These are phyloP conservation scores for Atractosteus spatula DNA, from an alignment of 2,113 vertebrate genomes.

Conservation along the genomic window DNA sequence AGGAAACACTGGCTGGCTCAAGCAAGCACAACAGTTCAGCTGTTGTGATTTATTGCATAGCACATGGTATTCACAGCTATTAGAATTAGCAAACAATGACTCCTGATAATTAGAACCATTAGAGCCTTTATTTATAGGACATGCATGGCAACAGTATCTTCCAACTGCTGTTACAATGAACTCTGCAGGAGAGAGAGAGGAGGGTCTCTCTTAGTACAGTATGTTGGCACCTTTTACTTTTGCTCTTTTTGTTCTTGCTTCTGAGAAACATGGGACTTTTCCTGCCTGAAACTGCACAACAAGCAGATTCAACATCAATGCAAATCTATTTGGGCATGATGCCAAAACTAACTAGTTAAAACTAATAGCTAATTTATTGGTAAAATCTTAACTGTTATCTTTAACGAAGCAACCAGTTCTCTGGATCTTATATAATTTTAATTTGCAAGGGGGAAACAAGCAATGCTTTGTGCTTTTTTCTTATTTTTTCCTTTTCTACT, in stretches of 20 bases:
- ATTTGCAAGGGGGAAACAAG: background rate
- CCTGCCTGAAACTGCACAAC: background rate
- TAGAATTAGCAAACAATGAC: background rate
- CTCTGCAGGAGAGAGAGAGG: background rate
- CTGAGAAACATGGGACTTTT: background rate
- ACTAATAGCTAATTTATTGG: too few relatives aligned
- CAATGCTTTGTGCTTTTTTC: background rate
- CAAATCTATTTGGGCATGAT: background rate
- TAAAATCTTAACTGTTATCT: background rate
- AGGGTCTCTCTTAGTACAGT: background rate
- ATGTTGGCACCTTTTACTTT: background rate
- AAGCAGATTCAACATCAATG: slow-evolving; percentile 4
- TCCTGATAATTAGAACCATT: slow-evolving; percentile 17
- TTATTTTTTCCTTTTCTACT: background rate
- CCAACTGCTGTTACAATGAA: background rate
- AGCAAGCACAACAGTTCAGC: background rate
- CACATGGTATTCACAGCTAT: background rate
- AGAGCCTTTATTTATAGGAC: slow-evolving; percentile 2
- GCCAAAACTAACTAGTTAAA: background rate
- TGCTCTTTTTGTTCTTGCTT: background rate
- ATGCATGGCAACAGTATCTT: background rate
- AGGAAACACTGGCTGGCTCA: too few relatives aligned
- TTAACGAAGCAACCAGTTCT: background rate
- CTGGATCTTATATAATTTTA: background rate
- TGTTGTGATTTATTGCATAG: background rate